phyloP scores from a whole-genome alignment of 2,113 vertebrate species.

The Corapipo altera region DNA sequence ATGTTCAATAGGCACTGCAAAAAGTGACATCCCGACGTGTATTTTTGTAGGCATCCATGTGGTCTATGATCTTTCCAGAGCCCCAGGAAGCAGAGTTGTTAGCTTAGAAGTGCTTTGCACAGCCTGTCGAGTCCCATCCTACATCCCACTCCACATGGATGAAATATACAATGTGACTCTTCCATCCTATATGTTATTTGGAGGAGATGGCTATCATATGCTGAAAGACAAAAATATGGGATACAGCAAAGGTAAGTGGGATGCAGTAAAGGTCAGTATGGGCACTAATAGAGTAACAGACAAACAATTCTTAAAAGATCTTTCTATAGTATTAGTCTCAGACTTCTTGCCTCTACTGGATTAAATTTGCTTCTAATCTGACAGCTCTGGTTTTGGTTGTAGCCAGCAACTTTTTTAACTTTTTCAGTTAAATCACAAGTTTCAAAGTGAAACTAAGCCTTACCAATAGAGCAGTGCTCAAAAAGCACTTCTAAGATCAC shows the following conservation, averaged over 20 bases:
- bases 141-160: constrained; percentile 74
- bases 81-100: constrained; percentile 72
- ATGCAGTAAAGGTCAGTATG: constrained; percentile 80
- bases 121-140: constrained; percentile 82
- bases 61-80: constrained; percentile 79
- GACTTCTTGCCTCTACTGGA: neutral
- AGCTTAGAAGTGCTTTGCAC: constrained; percentile 84
- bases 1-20: neutral
- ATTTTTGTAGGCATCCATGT: constrained; percentile 81
- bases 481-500: neutral
- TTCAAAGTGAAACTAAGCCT: neutral
- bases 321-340: neutral
- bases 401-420: neutral
- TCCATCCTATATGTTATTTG: constrained; percentile 79
- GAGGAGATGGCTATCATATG: constrained; percentile 87
- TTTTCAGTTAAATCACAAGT: neutral
- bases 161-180: constrained; percentile 80
- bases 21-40: neutral
- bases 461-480: neutral
- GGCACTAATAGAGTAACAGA: neutral
- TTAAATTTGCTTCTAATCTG: neutral
- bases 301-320: neutral
- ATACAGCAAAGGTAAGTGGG: constrained; percentile 85
- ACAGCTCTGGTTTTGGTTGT: neutral
- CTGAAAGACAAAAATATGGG: constrained; percentile 79